These are phyloP conservation scores for Centruroides vittatus DNA, from an alignment of 1,140 invertebrate genomes.

Conservation along the genomic window DNA sequence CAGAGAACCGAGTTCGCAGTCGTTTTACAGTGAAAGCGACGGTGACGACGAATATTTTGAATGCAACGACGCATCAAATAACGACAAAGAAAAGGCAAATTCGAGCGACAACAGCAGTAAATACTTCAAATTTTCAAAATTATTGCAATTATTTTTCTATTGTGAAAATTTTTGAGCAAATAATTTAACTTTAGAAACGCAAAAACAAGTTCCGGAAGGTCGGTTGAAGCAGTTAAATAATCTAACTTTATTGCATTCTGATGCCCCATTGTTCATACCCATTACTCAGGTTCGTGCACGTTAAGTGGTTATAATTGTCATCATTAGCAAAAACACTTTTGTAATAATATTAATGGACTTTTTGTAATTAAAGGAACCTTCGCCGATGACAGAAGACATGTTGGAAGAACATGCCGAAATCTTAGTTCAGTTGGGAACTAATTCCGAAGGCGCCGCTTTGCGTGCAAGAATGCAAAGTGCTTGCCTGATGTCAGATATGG, in stretches of 20 bases:
- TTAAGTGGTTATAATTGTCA: too few relatives aligned
- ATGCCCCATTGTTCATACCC: conserved; percentile 56
- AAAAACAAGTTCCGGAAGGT: conserved; percentile 44
- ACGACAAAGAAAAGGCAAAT: not conserved
- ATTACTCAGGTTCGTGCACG: conserved; percentile 50
- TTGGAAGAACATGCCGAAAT: conserved; percentile 84
- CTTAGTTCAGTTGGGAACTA: conserved; percentile 69
- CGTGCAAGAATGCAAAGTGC: conserved; percentile 88
- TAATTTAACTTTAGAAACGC: not conserved
- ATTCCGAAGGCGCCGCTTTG: conserved; percentile 63
- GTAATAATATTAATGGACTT: not conserved
- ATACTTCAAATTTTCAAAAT: too few relatives aligned
- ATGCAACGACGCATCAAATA: conserved; percentile 40
- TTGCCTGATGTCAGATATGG: conserved; percentile 91
- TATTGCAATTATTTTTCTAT: not conserved
- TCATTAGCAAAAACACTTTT: not conserved
- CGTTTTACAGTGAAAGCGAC: conserved; percentile 15
- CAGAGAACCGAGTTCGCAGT: not conserved
- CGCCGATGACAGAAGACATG: conserved; percentile 94
- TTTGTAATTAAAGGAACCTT: conserved; percentile 47
- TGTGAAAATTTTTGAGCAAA: not conserved
- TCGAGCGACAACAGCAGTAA: not conserved
- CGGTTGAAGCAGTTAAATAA: conserved; percentile 49
- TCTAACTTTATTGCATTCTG: conserved; percentile 39
- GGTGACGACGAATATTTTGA: conserved; percentile 69